Percentiles rank a stretch among this genome's conserved stretches.
Conservation (phyloP, 2,113 vertebrate genomes). For the Plestiodon gilberti region DNA sequence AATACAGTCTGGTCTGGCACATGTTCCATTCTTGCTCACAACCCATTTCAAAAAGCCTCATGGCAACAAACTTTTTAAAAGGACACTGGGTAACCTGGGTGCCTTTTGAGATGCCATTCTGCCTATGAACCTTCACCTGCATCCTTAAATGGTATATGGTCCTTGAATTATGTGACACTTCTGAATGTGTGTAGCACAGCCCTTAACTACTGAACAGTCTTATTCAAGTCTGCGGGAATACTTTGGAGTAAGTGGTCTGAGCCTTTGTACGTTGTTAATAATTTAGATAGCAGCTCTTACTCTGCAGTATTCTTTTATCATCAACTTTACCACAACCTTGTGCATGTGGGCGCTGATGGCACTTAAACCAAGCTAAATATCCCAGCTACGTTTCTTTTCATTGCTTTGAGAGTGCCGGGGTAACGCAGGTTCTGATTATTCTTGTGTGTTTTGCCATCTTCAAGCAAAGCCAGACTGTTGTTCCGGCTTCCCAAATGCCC, state of each 20-base stretch:
- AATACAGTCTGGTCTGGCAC: too few relatives aligned
- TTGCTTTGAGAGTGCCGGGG: background rate
- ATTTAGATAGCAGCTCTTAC: background rate
- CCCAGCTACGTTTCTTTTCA: background rate
- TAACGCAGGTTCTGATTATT: background rate
- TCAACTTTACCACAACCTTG: background rate
- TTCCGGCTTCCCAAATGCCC: background rate
- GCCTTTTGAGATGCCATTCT: too few relatives aligned
- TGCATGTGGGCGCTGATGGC: background rate
- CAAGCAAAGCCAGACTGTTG: background rate
- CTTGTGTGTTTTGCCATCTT: constrained; percentile 11
- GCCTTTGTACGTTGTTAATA: too few relatives aligned
- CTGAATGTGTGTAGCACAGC: background rate
- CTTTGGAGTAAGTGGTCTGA: background rate
- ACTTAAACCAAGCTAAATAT: background rate
- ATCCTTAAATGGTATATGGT: background rate
- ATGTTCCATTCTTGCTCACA: too few relatives aligned
- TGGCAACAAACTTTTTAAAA: too few relatives aligned
- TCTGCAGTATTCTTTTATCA: background rate
- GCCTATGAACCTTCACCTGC: too few relatives aligned
- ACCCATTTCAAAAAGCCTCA: too few relatives aligned
- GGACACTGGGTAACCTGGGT: too few relatives aligned
- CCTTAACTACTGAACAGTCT: background rate
- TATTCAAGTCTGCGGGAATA: constrained; percentile 9
- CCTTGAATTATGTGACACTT: too few relatives aligned